Evolutionary conservation across 2,888 invertebrate genomes (phyloP).

Genomic region (Charanyca ferruginea): DNA sequence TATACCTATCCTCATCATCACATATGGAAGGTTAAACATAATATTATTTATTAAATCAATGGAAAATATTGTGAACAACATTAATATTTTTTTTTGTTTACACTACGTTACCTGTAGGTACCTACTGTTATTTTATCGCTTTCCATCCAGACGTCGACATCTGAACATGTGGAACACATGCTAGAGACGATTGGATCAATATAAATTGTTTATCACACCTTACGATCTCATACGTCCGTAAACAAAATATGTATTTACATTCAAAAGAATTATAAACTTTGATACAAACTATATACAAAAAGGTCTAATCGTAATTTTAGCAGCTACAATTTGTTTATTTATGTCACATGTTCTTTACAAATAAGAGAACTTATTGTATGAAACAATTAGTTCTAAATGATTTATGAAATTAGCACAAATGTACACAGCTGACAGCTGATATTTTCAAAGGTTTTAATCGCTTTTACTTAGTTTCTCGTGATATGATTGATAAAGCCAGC

Average conservation of each 20-base stretch:
- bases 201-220: slow-evolving; percentile 70
- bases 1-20: too few relatives aligned
- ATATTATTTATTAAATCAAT: slow-evolving; percentile 11
- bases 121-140: slow-evolving; percentile 51
- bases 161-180: slow-evolving; percentile 62
- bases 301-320: not conserved
- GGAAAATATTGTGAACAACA: slow-evolving; percentile 38
- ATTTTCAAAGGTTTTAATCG: not conserved
- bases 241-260: slow-evolving; percentile 52
- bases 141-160: slow-evolving; percentile 40
- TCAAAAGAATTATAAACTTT: not conserved
- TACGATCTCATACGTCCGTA: slow-evolving; percentile 34
- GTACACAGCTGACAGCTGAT: not conserved
- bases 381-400: not conserved
- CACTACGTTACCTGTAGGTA: slow-evolving; percentile 33
- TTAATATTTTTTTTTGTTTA: slow-evolving; percentile 44
- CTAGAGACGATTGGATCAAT: slow-evolving; percentile 62
- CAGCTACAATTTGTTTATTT: not conserved
- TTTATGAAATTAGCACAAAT: not conserved
- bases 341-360: too few relatives aligned
- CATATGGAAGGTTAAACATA: not conserved
- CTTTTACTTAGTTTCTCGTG: not conserved
- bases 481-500: slow-evolving; percentile 7
- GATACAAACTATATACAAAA: not conserved
- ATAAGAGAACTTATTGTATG: too few relatives aligned